Percentiles rank a stretch among this genome's conserved stretches.
These are phyloP conservation scores for Melanostoma mellinum DNA, from an alignment of 2,888 invertebrate genomes.

Conservation along the genomic window DNA sequence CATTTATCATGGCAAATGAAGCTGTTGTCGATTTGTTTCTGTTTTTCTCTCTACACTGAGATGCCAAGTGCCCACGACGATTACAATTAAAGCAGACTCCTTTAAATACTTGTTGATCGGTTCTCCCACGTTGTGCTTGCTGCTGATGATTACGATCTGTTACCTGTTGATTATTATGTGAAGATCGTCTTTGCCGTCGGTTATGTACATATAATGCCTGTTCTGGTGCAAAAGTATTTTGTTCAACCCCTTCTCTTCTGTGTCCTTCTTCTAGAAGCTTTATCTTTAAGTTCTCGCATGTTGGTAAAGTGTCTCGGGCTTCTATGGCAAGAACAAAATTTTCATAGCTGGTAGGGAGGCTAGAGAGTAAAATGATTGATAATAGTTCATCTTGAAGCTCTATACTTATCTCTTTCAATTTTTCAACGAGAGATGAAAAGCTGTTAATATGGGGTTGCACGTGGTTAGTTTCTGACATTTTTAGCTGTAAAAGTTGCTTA, in stretches of 20 bases:
- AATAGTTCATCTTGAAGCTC: conserved; percentile 48
- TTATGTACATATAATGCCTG: background rate
- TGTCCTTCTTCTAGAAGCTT: conserved; percentile 54
- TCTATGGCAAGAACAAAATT: conserved; percentile 67
- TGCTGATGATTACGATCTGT: background rate
- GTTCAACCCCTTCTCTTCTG: conserved; percentile 13
- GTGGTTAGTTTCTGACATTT: background rate
- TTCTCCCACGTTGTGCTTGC: conserved; percentile 3
- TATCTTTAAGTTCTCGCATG: conserved; percentile 28
- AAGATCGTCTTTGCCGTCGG: background rate
- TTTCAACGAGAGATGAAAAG: conserved; percentile 48
- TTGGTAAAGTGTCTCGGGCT: conserved; percentile 54
- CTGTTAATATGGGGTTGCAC: conserved; percentile 53
- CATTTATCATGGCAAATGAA: too few species aligned
- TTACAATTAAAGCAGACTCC: conserved; percentile 21
- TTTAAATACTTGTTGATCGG: background rate
- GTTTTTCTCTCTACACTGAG: background rate
- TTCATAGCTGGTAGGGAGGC: conserved; percentile 58
- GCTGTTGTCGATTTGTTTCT: too few species aligned
- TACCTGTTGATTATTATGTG: background rate
- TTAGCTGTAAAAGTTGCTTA: background rate
- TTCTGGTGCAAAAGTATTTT: background rate
- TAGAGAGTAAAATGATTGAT: conserved; percentile 60
- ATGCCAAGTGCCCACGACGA: conserved; percentile 11
- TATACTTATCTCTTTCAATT: conserved; percentile 48